phyloP scores from a whole-genome alignment of 2,797 vertebrate genomes.

The Crypturellus tataupa region DNA sequence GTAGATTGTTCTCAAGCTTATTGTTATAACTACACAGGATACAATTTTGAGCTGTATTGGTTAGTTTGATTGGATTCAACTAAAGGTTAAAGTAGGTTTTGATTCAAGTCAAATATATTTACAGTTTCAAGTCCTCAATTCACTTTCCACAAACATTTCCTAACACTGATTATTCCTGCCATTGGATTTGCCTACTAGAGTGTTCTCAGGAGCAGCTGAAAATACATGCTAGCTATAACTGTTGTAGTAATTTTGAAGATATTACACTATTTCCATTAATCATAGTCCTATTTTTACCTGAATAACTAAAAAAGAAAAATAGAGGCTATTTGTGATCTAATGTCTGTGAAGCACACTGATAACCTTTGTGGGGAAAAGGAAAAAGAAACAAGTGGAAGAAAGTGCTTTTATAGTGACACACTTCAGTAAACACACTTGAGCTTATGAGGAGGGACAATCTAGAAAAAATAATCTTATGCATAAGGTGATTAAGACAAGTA shows the following conservation, averaged over 20 bases:
- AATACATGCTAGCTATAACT: background rate
- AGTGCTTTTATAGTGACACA: background rate
- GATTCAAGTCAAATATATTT: background rate
- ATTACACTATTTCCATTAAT: background rate
- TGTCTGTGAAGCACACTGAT: background rate
- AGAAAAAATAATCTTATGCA: conserved; percentile 59
- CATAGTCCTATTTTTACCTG: background rate
- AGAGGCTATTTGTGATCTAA: background rate
- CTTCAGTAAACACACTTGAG: conserved; percentile 37
- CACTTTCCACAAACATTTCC: conserved; percentile 1
- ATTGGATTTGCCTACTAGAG: background rate
- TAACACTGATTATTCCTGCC: background rate
- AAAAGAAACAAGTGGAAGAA: background rate
- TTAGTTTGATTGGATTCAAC: conserved; percentile 2
- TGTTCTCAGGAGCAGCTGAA: background rate
- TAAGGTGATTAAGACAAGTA: conserved; percentile 72
- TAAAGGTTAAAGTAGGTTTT: background rate
- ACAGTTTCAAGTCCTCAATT: background rate
- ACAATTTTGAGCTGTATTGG: background rate
- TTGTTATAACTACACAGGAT: background rate
- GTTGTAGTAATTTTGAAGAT: background rate
- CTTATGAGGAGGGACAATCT: background rate
- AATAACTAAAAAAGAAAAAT: background rate
- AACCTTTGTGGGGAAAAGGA: conserved; percentile 48
- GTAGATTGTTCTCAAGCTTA: conserved; percentile 17